Evolutionary conservation across 2,113 vertebrate genomes (phyloP).

Genomic region (Desmodus rotundus): DNA sequence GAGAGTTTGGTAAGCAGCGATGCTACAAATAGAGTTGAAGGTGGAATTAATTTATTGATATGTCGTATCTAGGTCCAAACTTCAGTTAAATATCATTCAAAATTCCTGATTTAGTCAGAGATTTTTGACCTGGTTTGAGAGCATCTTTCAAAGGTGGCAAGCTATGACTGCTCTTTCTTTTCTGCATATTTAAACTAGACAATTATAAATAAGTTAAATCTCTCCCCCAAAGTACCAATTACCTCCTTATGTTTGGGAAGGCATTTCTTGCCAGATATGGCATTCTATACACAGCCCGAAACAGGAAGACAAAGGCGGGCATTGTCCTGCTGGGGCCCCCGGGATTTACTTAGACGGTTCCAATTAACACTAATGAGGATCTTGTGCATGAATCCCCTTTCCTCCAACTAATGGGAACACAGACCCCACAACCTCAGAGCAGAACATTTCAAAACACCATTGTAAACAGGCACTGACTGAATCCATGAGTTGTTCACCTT

Average conservation of each 20-base stretch:
- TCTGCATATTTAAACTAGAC: conserved; percentile 33
- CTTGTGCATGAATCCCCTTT: conserved; percentile 50
- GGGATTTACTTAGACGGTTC: conserved; percentile 56
- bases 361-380: conserved; percentile 64
- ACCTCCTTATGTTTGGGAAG: conserved; percentile 52
- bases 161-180: conserved; percentile 35
- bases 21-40: background rate
- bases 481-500: conserved; percentile 61
- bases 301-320: conserved; percentile 34
- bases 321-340: background rate
- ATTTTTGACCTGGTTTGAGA: conserved; percentile 12
- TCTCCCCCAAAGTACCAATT: conserved; percentile 56
- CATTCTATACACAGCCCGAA: conserved; percentile 29
- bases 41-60: background rate
- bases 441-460: conserved; percentile 65
- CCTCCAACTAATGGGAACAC: conserved; percentile 14
- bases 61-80: background rate
- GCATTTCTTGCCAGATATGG: conserved; percentile 28
- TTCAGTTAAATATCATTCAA: background rate
- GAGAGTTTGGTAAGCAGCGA: background rate
- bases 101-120: conserved; percentile 2
- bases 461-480: conserved; percentile 46
- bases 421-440: conserved; percentile 55
- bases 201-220: conserved; percentile 45
- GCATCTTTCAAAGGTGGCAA: conserved; percentile 36